Base-by-base conservation (phyloP, 2,888 invertebrate genomes). In the Lysandra bellargus region DNA sequence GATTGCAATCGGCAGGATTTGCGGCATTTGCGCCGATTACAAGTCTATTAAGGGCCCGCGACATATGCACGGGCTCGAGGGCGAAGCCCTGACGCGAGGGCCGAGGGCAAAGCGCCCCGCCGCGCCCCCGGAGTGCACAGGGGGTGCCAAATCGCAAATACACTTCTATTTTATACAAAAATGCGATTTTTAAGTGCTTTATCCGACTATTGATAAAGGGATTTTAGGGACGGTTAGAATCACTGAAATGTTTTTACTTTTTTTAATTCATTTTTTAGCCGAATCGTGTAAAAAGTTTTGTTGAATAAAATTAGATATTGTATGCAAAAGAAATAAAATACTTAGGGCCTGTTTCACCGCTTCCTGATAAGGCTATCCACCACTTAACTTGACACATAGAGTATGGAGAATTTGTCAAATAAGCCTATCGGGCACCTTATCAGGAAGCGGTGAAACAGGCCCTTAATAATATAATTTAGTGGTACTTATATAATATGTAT, bases 1-100 rank as follows among this genome's bases (percentile, higher is more conserved):
- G 88, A 88, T 87, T 83, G 79, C 84, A 88, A 88, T 91, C 87
- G 84, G 80, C 79, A 81, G 86, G 89, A 89, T 91, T 92, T 91
- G 90, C 85, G 90, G 91, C 91, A 90, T 91, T 90, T 89, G 90
- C 84, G 83, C 85, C 89, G 88, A 90, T 92, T 88, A 91, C 87
- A 91, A 91, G 89, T 88, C 90, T 91, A 89, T 92, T 90, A 92
- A 87, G 84, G 86, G 85, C 83, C 83, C 83, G 86, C 83, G 87
- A 85, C 93, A 93, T 93, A 93, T 92, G 92, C 88, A 88, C 85
- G 80, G 82, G 87, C 85, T 85, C 82, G 83, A 85, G 86, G 89
- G 33, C 69, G 69, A 69, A 69, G 69, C 33, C 33, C 69, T 14
- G 69, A 69, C 69, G 69, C 14, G 14, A 69, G 69, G 86, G 85